Percentiles rank a stretch among this genome's conserved stretches.
Conservation (phyloP, 2,113 vertebrate species). For the Aphyosemion australe region DNA sequence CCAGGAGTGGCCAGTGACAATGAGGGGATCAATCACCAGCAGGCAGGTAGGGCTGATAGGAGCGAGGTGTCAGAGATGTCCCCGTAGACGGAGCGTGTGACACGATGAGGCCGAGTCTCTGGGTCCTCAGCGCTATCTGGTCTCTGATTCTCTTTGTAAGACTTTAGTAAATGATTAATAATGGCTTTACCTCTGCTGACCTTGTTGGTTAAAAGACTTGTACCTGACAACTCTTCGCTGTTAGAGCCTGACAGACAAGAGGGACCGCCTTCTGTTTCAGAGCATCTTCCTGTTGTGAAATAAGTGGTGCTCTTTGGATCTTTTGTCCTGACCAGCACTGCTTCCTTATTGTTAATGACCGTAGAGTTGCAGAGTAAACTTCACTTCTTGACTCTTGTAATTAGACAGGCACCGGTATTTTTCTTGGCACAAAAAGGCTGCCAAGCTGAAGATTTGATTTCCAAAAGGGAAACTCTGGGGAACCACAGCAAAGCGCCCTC, state of each 20-base stretch:
- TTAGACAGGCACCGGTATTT: constrained; percentile 74
- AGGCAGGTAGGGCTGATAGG: constrained; percentile 50
- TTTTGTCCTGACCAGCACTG: constrained; percentile 25
- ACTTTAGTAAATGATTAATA: constrained; percentile 79
- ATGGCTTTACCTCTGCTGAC: constrained; percentile 71
- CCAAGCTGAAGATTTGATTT: constrained; percentile 69
- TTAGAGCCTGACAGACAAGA: constrained; percentile 53
- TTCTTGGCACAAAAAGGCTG: constrained; percentile 65
- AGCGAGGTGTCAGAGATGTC: constrained; percentile 63
- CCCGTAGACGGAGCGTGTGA: constrained; percentile 59
- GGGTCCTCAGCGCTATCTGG: constrained; percentile 70
- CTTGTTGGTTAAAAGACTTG: constrained; percentile 80
- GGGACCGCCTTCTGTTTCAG: constrained; percentile 33
- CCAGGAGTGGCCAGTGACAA: constrained; percentile 21
- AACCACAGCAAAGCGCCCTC: constrained; percentile 73
- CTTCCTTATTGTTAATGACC: constrained; percentile 69
- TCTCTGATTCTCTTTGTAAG: constrained; percentile 66
- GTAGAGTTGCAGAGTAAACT: constrained; percentile 48
- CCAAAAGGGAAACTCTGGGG: constrained; percentile 59
- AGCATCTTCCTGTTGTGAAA: constrained; percentile 33
- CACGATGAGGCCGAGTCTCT: constrained; percentile 66
- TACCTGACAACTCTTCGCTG: constrained; percentile 73
- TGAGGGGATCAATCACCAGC: constrained; percentile 59
- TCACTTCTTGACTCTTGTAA: constrained; percentile 63
- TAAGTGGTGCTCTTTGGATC: constrained; percentile 41